A percentile compares a stretch with the other conserved stretches of the same genome.
These are phyloP conservation scores for Watsonalla cultraria DNA, from an alignment of 2,888 invertebrate genomes.

Conservation along the genomic window DNA sequence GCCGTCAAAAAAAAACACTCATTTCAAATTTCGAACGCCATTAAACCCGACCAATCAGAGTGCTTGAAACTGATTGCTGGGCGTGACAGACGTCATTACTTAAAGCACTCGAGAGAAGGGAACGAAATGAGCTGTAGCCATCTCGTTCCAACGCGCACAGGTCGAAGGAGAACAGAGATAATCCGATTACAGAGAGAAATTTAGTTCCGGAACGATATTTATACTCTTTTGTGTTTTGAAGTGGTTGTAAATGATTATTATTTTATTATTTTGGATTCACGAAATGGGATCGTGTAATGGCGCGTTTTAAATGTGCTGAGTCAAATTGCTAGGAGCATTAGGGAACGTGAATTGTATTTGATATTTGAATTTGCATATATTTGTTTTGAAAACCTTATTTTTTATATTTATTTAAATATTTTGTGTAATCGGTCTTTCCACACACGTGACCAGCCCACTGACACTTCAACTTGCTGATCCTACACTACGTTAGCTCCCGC, in stretches of 20 bases:
- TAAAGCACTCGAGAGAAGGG: conserved; percentile 25
- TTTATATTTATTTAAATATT: background rate
- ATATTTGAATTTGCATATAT: background rate
- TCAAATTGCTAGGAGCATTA: background rate
- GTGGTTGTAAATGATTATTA: conserved; percentile 67
- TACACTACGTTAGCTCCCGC: no score
- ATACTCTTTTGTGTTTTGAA: conserved; percentile 67
- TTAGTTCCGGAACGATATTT: conserved; percentile 52
- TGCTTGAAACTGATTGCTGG: conserved; percentile 59
- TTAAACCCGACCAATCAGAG: conserved; percentile 62
- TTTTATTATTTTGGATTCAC: conserved; percentile 60
- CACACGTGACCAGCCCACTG: no score
- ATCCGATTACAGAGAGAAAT: conserved; percentile 43
- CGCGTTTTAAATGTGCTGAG: conserved; percentile 24
- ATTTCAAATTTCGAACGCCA: conserved; percentile 59
- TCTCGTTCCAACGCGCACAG: conserved; percentile 30
- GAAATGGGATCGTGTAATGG: conserved; percentile 54
- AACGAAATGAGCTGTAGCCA: conserved; percentile 16
- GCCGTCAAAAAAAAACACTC: conserved; percentile 47
- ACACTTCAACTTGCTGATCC: no score
- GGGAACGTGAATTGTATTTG: background rate
- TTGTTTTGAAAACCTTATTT: background rate
- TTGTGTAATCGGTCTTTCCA: no score
- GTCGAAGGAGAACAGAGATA: conserved; percentile 25
- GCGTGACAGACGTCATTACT: conserved; percentile 71